phyloP scores from a whole-genome alignment of 2,797 vertebrate species.

The Amblyopsis hoosieri region DNA sequence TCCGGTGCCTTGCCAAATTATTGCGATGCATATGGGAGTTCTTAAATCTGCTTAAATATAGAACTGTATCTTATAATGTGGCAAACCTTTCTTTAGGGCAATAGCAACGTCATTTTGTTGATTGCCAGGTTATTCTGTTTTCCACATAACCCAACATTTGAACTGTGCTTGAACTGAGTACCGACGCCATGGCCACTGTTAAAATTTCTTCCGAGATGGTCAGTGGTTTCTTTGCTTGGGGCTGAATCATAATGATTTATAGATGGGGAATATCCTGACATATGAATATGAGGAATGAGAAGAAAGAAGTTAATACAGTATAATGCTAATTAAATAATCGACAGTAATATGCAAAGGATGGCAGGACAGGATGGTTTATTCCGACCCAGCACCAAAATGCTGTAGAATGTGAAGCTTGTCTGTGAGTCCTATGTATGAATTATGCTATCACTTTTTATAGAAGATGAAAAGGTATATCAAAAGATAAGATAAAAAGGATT shows the following conservation, averaged over 20 bases:
- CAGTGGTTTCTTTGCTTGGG: slow-evolving; percentile 35
- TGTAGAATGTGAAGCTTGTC: too few relatives aligned
- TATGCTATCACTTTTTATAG: too few relatives aligned
- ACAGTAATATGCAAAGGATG: not conserved
- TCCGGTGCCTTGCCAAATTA: slow-evolving; percentile 34
- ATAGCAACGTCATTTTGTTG: slow-evolving; percentile 50
- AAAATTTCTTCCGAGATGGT: slow-evolving; percentile 54
- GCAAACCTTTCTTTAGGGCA: slow-evolving; percentile 36
- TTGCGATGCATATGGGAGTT: slow-evolving; percentile 57
- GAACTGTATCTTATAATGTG: slow-evolving; percentile 47
- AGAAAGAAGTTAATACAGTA: not conserved
- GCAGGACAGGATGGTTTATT: not conserved
- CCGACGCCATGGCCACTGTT: slow-evolving; percentile 40
- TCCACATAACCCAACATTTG: slow-evolving; percentile 44
- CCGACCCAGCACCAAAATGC: not conserved
- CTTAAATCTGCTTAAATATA: slow-evolving; percentile 54
- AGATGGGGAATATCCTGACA: not conserved
- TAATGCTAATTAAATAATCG: not conserved
- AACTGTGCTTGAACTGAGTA: slow-evolving; percentile 40
- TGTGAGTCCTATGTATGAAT: too few relatives aligned
- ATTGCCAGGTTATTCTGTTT: slow-evolving; percentile 45
- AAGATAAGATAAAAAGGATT: too few relatives aligned
- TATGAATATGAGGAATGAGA: not conserved
- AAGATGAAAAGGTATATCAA: too few relatives aligned
- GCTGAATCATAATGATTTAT: slow-evolving; percentile 15